Evolutionary conservation across 2,113 vertebrate species (phyloP).

Genomic region (Aegypius monachus): DNA sequence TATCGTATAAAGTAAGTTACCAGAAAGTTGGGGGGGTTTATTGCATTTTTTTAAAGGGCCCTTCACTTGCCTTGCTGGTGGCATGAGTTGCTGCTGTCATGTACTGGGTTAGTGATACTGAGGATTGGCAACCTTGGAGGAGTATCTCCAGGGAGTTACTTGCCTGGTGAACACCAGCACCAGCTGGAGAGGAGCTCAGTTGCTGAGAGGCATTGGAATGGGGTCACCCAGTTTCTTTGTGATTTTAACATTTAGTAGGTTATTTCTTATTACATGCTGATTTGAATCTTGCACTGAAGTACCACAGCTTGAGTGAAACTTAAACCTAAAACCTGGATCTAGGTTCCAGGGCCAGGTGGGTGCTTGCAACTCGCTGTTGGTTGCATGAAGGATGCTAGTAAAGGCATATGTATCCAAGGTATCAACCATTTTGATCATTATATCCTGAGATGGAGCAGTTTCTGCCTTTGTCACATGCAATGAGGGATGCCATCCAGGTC

Average conservation of each 20-base stretch:
- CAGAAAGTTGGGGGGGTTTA: neutral
- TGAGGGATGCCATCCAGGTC: neutral
- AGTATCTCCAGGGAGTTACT: neutral
- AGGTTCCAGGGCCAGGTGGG: neutral
- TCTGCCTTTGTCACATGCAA: neutral
- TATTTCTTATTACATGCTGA: neutral
- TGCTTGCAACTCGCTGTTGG: neutral
- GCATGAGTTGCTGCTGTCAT: neutral
- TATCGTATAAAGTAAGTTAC: neutral
- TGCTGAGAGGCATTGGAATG: accelerated
- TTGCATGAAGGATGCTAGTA: neutral
- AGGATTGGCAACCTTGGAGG: neutral
- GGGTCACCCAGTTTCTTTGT: neutral
- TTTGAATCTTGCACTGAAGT: neutral
- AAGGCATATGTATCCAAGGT: neutral
- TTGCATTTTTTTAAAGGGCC: neutral
- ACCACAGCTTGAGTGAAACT: neutral
- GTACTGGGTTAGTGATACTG: neutral
- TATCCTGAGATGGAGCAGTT: neutral
- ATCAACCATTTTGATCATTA: neutral
- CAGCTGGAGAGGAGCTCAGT: neutral
- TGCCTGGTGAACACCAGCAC: neutral
- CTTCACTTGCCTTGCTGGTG: neutral
- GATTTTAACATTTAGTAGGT: neutral
- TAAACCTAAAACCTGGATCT: neutral